Evolutionary conservation across 1,140 invertebrate genomes (phyloP).

Genomic region (Platyscapa corneri): DNA sequence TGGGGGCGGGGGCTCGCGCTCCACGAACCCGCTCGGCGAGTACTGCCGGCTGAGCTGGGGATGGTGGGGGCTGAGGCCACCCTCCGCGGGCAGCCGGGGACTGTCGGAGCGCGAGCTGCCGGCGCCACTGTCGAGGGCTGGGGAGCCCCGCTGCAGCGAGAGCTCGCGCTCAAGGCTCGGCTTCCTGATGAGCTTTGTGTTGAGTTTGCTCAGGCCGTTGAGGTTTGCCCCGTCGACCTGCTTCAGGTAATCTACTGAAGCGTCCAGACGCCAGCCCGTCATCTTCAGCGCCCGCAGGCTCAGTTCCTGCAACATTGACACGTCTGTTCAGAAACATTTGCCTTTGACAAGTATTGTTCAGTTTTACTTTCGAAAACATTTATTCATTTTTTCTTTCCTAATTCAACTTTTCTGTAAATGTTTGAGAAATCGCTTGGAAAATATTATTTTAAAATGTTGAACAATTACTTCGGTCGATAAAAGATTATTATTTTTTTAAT

Average conservation of each 20-base stretch:
- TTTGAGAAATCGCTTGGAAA: too few species aligned
- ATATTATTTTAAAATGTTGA: too few species aligned
- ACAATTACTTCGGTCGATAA: too few species aligned
- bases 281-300: slow-evolving; percentile 81
- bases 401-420: too few species aligned
- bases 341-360: too few species aligned
- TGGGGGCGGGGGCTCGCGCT: slow-evolving; percentile 81
- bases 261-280: slow-evolving; percentile 80
- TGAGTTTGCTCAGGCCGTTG: slow-evolving; percentile 77
- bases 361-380: too few species aligned
- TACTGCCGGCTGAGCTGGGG: slow-evolving; percentile 75
- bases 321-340: not conserved
- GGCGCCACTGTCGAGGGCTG: slow-evolving; percentile 89
- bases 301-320: slow-evolving; percentile 75
- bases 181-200: slow-evolving; percentile 87
- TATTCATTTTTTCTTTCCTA: too few species aligned
- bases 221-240: slow-evolving; percentile 76
- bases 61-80: slow-evolving; percentile 75
- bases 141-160: slow-evolving; percentile 84
- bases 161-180: slow-evolving; percentile 89
- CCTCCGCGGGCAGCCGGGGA: slow-evolving; percentile 76
- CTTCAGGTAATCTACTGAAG: slow-evolving; percentile 82
- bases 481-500: too few species aligned
- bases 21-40: slow-evolving; percentile 74
- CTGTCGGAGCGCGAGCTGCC: slow-evolving; percentile 92